Evolutionary conservation across 2,113 vertebrate species (phyloP).

Genomic region (Pseudolaguvia tuberculata): DNA sequence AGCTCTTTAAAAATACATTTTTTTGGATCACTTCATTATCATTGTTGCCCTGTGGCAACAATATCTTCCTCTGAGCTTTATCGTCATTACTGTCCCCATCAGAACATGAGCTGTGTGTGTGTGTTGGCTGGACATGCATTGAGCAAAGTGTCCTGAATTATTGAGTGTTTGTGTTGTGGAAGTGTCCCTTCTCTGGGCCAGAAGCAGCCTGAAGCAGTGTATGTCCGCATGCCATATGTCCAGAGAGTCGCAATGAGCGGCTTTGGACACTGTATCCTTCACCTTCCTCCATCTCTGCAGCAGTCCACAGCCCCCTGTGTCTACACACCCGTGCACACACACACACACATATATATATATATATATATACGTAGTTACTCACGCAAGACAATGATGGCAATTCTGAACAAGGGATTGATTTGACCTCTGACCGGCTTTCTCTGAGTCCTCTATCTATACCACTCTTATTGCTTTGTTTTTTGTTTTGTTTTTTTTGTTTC

Average conservation of each 20-base stretch:
- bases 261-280: constrained; percentile 44
- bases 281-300: constrained; percentile 29
- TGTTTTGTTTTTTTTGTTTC: too few species aligned
- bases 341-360: constrained; percentile 17
- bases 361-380: neutral
- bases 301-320: constrained; percentile 6
- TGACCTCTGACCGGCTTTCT: constrained; percentile 32
- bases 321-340: neutral
- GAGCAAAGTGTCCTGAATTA: constrained; percentile 36
- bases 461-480: neutral
- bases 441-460: constrained; percentile 19
- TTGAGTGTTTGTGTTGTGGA: constrained; percentile 46
- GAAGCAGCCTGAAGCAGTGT: constrained; percentile 31
- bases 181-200: constrained; percentile 41
- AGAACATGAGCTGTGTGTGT: constrained; percentile 10
- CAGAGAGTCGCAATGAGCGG: constrained; percentile 40
- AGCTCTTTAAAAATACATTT: neutral
- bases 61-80: constrained; percentile 1
- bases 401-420: constrained; percentile 29
- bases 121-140: constrained; percentile 29
- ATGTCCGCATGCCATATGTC: constrained; percentile 47
- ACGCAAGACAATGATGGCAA: constrained; percentile 20
- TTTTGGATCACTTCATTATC: constrained; percentile 22
- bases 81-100: constrained; percentile 3
- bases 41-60: constrained; percentile 3